phyloP scores from a whole-genome alignment of 1,140 invertebrate genomes.

The Pseudomyrmex cubaensis region DNA sequence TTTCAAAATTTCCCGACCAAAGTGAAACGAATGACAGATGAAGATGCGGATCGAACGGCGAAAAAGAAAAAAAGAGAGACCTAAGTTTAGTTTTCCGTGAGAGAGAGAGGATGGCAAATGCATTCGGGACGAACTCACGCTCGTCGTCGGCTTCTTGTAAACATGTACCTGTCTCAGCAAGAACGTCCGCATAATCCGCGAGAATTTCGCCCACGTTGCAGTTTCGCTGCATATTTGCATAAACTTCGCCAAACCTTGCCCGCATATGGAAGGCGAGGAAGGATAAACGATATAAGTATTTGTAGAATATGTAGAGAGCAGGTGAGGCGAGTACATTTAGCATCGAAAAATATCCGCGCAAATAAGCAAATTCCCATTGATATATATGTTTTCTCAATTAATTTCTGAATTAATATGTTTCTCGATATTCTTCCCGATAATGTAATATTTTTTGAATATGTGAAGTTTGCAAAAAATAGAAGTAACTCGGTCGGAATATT shows the following conservation, averaged over 20 bases:
- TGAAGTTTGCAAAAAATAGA: too few relatives aligned
- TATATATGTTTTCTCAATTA: too few relatives aligned
- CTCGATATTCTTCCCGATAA: too few relatives aligned
- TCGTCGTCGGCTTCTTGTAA: slow-evolving; percentile 59
- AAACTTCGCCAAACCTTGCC: slow-evolving; percentile 48
- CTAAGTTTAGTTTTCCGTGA: not conserved
- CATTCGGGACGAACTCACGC: slow-evolving; percentile 40
- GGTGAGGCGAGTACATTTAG: not conserved
- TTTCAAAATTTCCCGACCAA: slow-evolving; percentile 40
- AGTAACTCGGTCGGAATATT: too few relatives aligned
- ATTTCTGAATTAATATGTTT: too few relatives aligned
- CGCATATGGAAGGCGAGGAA: slow-evolving; percentile 34
- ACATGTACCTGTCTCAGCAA: slow-evolving; percentile 59
- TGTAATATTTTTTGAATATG: too few relatives aligned
- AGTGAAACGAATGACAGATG: slow-evolving; percentile 46
- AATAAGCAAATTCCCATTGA: too few relatives aligned
- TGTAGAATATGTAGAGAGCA: not conserved
- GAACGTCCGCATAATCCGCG: slow-evolving; percentile 61
- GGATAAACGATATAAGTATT: slow-evolving; percentile 49
- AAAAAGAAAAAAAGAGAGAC: slow-evolving; percentile 7
- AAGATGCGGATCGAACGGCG: slow-evolving; percentile 43
- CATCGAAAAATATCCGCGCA: too few relatives aligned
- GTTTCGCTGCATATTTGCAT: slow-evolving; percentile 68
- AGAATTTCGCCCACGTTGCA: slow-evolving; percentile 66
- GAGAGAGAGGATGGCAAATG: slow-evolving; percentile 5